Base-by-base conservation (phyloP, 1,140 invertebrate species). In the Drosophila mauritiana region DNA sequence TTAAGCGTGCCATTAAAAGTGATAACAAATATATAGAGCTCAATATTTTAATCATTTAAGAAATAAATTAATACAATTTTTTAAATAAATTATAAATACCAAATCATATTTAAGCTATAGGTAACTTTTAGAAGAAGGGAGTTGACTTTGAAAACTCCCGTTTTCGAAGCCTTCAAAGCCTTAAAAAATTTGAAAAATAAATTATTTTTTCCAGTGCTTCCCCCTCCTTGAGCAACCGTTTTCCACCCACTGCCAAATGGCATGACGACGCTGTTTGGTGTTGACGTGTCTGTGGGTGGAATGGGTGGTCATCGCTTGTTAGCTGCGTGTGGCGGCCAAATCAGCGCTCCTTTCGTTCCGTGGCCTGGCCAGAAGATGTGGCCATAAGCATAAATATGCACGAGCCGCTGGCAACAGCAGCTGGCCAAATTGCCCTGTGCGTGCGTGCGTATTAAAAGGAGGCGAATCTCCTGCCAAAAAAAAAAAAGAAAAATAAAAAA, bases 311-410 rank as follows among this genome's bases (percentile, higher is more conserved):
- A 73, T 45, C 57, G 80, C 63, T 80, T 62, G 72, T 73, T 83
- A 73, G 58, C 82, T 86, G 76, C 77, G 73, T 80, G 77, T 52
- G 61, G 73, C 63, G 79, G 48, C 59, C 83, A 88, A 88, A 88
- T 83, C 83, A 89, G 83, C 68, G 78, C 75, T 63, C 46, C 73
- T 68, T 58, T 48, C 75, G 70, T 68, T 58, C 45, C 75, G 70
- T 65, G 78, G 73, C 61, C 49, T 68, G 62, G 72, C 55, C 61
- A 68, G 62, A 57, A 67, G 79, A 76, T 57, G 59, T 70, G 39
- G 74, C 64, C 61, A 77, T 73, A 82, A 80, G 80, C 83, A 88
- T 80, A 80, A 88, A 88, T 88, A 89, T 89, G 83, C 80, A 63
- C 58, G 56, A 65, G 56, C 59, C 84, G 20, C 27, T 42, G 45